Conservation (phyloP, 2,888 invertebrate species). For the Hylaea fasciaria region DNA sequence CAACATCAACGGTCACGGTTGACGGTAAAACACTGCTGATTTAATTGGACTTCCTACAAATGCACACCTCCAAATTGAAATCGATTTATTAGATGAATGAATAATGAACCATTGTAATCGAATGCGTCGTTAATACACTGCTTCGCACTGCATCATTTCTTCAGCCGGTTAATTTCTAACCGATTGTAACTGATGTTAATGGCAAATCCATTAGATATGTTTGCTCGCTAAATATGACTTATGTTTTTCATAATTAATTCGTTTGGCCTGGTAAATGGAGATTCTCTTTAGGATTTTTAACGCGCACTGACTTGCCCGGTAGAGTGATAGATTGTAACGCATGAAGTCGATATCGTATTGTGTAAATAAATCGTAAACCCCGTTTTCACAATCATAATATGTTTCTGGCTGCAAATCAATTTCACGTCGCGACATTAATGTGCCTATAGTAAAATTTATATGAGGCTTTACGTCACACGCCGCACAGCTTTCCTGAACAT, state of each 20-base stretch:
- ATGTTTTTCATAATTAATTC: conserved; percentile 32
- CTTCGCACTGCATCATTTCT: conserved; percentile 27
- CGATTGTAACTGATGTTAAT: conserved; percentile 30
- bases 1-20: conserved; percentile 4
- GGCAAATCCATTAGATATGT: conserved; percentile 39
- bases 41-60: neutral
- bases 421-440: conserved; percentile 85
- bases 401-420: conserved; percentile 85
- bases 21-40: neutral
- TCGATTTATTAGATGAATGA: neutral
- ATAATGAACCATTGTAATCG: conserved; percentile 12
- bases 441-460: conserved; percentile 84
- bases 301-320: conserved; percentile 33
- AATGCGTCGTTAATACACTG: conserved; percentile 15
- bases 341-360: conserved; percentile 76
- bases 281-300: conserved; percentile 6
- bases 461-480: conserved; percentile 78
- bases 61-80: neutral
- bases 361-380: conserved; percentile 85
- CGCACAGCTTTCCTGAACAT: conserved; percentile 69
- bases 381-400: conserved; percentile 85
- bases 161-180: conserved; percentile 28
- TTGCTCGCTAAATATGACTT: conserved; percentile 25
- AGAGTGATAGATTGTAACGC: conserved; percentile 76
- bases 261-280: conserved; percentile 10